Percentiles rank a stretch among this genome's conserved stretches.
These are phyloP conservation scores for Leptobrachium ailaonicum DNA, from an alignment of 2,113 vertebrate genomes.

Conservation along the genomic window DNA sequence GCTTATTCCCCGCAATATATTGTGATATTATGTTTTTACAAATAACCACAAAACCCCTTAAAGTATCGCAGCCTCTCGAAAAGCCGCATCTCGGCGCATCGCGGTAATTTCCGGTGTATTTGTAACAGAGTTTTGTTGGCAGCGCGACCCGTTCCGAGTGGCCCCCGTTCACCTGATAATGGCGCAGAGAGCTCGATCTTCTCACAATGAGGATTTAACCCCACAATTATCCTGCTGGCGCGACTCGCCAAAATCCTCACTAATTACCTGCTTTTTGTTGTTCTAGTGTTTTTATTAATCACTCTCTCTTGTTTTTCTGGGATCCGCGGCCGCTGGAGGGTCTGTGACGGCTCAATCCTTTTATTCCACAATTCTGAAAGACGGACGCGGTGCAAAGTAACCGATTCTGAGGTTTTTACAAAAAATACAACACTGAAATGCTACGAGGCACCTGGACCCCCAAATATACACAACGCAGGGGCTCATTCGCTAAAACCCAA, in stretches of 20 bases:
- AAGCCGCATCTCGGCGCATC: not conserved
- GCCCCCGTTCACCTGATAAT: not conserved
- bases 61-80: not conserved
- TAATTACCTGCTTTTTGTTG: conserved; percentile 40
- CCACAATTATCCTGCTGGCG: conserved; percentile 20
- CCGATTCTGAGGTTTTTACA: no score
- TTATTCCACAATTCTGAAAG: no score
- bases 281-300: conserved; percentile 36
- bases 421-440: no score
- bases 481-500: no score
- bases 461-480: no score
- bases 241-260: not conserved
- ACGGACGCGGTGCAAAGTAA: no score
- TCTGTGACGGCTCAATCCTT: no score
- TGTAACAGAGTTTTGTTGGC: not conserved
- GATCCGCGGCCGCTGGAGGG: not conserved
- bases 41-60: not conserved
- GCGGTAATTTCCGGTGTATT: conserved; percentile 12
- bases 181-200: not conserved
- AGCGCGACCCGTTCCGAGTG: not conserved
- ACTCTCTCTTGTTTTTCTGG: conserved; percentile 35
- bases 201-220: conserved; percentile 27
- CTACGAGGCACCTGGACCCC: no score
- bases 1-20: no score
- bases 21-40: no score